Conservation (phyloP, 2,797 vertebrate species). For the Champsocephalus gunnari region DNA sequence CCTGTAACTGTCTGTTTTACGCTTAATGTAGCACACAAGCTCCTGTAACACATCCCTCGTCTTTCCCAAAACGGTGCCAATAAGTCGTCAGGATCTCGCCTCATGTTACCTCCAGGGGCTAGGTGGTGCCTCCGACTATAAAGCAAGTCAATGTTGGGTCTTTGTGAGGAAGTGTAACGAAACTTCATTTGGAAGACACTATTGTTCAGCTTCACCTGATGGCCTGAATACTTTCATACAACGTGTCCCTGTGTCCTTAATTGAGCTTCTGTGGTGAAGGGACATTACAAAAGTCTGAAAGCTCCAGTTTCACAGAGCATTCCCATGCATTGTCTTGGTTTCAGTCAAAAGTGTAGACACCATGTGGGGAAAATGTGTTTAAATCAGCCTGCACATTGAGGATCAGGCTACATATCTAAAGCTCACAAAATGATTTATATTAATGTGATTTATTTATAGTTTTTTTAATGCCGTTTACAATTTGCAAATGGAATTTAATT, state of each 20-base stretch:
- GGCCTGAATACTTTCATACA: background rate
- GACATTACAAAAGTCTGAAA: constrained; percentile 24
- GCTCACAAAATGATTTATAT: background rate
- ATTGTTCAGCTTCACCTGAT: constrained; percentile 49
- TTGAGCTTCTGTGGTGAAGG: background rate
- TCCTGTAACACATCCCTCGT: constrained; percentile 9
- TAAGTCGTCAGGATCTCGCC: constrained; percentile 4
- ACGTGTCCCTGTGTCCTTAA: background rate
- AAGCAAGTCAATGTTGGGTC: constrained; percentile 42
- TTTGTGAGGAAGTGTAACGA: constrained; percentile 67
- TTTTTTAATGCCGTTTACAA: background rate
- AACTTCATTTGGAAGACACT: constrained; percentile 46
- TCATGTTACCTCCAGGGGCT: constrained; percentile 59
- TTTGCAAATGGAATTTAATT: no score
- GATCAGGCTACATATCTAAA: background rate
- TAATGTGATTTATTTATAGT: background rate
- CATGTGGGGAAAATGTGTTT: background rate
- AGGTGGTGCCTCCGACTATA: constrained; percentile 38
- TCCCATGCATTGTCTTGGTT: constrained; percentile 19
- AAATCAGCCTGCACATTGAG: background rate
- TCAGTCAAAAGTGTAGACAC: constrained; percentile 23
- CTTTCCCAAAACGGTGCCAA: constrained; percentile 22
- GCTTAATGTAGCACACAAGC: background rate
- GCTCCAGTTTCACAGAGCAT: constrained; percentile 54
- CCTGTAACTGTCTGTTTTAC: background rate